Evolutionary conservation across 2,888 invertebrate genomes (phyloP), one percentile per base, ranked within the genome.

Genomic region (Acrobasis repandana): DNA sequence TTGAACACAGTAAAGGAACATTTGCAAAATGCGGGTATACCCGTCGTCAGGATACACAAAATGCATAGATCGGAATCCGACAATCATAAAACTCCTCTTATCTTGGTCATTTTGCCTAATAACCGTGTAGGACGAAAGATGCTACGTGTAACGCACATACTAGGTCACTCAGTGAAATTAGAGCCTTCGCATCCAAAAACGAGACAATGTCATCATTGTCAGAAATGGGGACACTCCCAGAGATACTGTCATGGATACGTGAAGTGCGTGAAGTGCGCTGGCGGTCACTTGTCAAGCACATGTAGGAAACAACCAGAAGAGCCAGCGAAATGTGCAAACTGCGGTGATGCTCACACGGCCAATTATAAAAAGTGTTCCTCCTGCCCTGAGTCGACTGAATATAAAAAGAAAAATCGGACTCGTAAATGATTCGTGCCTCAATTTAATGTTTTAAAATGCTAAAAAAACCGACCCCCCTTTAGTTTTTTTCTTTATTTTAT

Each of bases 211-310:
- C 75, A 82, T 61, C 79, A 82, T 18, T 92, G 92, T 65, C 92
- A 90, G 65, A 77, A 75, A 63, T 90, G 86, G 83, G 90, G 88
- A 0, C 91, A 92, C 61, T 74, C 84, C 1, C 84, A 86, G 63
- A 76, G 83, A 16, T 85, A 81, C 67, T 90, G 90, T 60, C 79
- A 79, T 14, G 85, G 83, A 0, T 47, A 65, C 14, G 57, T 80
- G 2, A 83, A 75, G 57, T 90, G 90, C 73, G 84, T 89, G 0
- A 90, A 88, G 66, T 92, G 90, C 75, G 83, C 77, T n/a, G 83
- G 79, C 1, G 70, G 79, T 1, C 90, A 91, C 71, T 64, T 71
- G 0, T 76, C 82, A 14, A 78, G 73, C n/a, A 75, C 80, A 61
- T 91, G 90, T 68, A 61, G 66, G 0, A 76, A 74, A 65, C 66